Evolutionary conservation across 2,113 vertebrate genomes (phyloP), one percentile per base, ranked within the genome.

Genomic region (Trematomus loennbergii): DNA sequence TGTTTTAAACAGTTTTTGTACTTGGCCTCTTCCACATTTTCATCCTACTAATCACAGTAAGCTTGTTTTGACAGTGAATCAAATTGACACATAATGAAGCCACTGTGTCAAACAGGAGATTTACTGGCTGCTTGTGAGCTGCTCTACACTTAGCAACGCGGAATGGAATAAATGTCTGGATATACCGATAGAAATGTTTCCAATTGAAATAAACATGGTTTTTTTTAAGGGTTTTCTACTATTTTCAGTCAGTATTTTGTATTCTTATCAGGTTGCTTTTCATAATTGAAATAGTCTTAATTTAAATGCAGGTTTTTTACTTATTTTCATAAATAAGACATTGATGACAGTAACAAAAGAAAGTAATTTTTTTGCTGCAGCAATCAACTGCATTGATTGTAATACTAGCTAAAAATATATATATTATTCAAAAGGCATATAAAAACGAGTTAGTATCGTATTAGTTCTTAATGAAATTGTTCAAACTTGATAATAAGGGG

Each of bases 61-160:
- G 29, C 50, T 1, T 16, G 71, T 83, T 83, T 59, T 55, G 45
- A 61, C 20, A 7, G 36, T 55, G 53, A 83, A 33, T 65, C 20
- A 61, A 60, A 74, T 66, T 59, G 52, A 61, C 40, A 33, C 25
- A 20, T 79, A 83, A 79, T 50, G 18, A 74, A 70, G 18, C 55
- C 20, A 29, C 64, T 72, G 74, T 58, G 72, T 86, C 67, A 81
- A 79, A 85, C 55, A 67, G 70, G 67, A 73, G 85, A 50, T 82
- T 62, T 49, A n/a, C 54, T 55, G 52, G 46, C 25, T 66, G 72
- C 57, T 67, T 72, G 58, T 54, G 54, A 48, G 62, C 46, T 7
- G 70, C 48, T 71, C 59, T 5, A 66, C 50, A 55, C 65, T 20
- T 3, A 54, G 45, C 40, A 76, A 57, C 7, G 3, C 29, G 18